Percentiles rank a stretch among this genome's conserved stretches.
Evolutionary conservation across 2,113 vertebrate species (phyloP).

Genomic region (Carlito syrichta): DNA sequence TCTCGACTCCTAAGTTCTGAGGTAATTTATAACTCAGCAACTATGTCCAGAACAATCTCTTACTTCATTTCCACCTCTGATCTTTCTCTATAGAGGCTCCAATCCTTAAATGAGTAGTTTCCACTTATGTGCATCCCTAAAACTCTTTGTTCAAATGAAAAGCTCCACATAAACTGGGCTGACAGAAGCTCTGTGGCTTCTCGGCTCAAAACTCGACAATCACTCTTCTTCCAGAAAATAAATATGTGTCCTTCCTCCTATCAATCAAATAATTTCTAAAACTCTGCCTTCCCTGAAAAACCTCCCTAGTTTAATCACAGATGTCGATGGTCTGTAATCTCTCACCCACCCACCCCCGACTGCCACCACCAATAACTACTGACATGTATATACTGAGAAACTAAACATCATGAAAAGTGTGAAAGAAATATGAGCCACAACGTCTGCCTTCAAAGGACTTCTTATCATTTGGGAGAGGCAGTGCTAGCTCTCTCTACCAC

Average conservation of each 20-base stretch:
- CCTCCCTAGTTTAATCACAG: neutral
- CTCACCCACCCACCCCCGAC: neutral
- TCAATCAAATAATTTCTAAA: neutral
- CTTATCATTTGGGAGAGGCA: neutral
- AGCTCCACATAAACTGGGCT: neutral
- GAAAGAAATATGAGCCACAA: neutral
- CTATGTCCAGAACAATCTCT: neutral
- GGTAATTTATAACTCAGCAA: conserved; percentile 16
- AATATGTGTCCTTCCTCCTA: neutral
- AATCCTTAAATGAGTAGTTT: conserved; percentile 28
- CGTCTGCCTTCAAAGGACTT: neutral
- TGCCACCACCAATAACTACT: neutral
- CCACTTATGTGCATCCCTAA: neutral
- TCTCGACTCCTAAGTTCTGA: neutral
- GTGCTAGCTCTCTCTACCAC: neutral
- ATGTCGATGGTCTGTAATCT: neutral
- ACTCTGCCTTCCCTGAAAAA: neutral
- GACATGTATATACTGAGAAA: neutral
- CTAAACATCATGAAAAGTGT: neutral
- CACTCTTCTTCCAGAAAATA: neutral
- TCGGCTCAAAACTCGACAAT: neutral
- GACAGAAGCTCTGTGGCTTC: neutral
- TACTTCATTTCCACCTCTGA: neutral
- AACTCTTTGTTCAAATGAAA: neutral
- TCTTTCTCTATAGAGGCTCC: neutral